Conservation (phyloP, 2,797 vertebrate genomes). For the Sandelia bainsii region DNA sequence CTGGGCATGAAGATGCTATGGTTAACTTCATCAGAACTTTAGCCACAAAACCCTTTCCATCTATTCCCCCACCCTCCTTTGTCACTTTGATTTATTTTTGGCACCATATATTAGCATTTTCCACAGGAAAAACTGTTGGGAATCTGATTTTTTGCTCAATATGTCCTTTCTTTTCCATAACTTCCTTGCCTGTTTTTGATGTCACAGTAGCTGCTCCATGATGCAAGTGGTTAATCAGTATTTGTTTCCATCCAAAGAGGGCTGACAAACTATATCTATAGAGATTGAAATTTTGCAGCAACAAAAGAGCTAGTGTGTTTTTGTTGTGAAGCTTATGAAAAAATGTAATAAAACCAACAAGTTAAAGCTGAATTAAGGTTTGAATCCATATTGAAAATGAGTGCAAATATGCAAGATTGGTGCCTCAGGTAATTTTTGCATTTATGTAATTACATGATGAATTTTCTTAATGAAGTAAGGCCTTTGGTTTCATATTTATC, state of each 20-base stretch:
- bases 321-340: conserved; percentile 12
- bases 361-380: background rate
- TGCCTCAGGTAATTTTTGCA: background rate
- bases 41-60: conserved; percentile 77
- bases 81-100: conserved; percentile 85
- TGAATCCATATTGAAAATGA: conserved; percentile 2
- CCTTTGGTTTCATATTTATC: conserved; percentile 1
- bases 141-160: conserved; percentile 77
- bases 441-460: conserved; percentile 1
- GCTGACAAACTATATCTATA: conserved; percentile 35
- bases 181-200: conserved; percentile 75
- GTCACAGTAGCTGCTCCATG: conserved; percentile 72
- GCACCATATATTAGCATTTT: conserved; percentile 76
- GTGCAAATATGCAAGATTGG: background rate
- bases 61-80: conserved; percentile 63
- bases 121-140: conserved; percentile 81
- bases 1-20: conserved; percentile 69
- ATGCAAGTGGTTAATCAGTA: conserved; percentile 66
- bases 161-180: conserved; percentile 79
- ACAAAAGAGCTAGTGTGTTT: conserved; percentile 16
- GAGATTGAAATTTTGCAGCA: conserved; percentile 10
- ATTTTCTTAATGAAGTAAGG: background rate
- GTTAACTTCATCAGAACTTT: conserved; percentile 82
- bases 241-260: conserved; percentile 63
- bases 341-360: conserved; percentile 18